Conservation (phyloP, 2,888 invertebrate species). For the Neuroscelio doddi region DNA sequence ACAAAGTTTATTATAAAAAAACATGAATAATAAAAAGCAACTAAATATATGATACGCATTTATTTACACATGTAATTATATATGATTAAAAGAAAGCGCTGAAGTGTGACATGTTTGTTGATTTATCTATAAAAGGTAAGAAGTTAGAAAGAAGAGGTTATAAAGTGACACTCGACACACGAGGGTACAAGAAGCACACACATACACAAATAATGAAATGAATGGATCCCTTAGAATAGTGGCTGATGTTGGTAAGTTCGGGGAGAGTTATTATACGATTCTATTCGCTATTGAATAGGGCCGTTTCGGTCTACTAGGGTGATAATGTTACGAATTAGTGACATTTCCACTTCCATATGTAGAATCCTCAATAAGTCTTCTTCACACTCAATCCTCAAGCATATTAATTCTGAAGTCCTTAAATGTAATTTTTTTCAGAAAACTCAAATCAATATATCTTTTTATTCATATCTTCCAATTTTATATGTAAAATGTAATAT, state of each 20-base stretch:
- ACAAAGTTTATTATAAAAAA: too few species aligned
- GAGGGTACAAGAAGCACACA: slow-evolving; percentile 20
- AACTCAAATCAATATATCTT: too few species aligned
- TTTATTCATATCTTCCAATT: too few species aligned
- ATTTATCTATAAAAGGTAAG: slow-evolving; percentile 1
- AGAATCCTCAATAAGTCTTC: background rate
- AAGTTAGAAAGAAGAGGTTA: slow-evolving; percentile 52
- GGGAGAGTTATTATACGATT: slow-evolving; percentile 56
- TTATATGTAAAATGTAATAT: too few species aligned
- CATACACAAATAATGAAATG: slow-evolving; percentile 51
- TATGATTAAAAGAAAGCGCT: too few species aligned
- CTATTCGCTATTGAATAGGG: slow-evolving; percentile 60
- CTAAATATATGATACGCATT: too few species aligned
- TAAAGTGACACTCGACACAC: slow-evolving; percentile 35
- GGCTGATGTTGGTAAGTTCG: slow-evolving; percentile 53
- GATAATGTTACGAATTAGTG: slow-evolving; percentile 70
- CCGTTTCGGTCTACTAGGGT: slow-evolving; percentile 66
- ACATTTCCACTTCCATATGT: slow-evolving; percentile 61
- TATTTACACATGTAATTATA: too few species aligned
- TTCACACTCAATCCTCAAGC: too few species aligned
- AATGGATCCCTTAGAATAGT: slow-evolving; percentile 64
- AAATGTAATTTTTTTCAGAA: too few species aligned
- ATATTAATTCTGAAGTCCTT: too few species aligned
- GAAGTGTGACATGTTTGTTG: background rate
- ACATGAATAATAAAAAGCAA: too few species aligned